Evolutionary conservation across 2,797 vertebrate species (phyloP), one percentile per base, ranked within the genome.

Genomic region (Sebastes baramenuke): DNA sequence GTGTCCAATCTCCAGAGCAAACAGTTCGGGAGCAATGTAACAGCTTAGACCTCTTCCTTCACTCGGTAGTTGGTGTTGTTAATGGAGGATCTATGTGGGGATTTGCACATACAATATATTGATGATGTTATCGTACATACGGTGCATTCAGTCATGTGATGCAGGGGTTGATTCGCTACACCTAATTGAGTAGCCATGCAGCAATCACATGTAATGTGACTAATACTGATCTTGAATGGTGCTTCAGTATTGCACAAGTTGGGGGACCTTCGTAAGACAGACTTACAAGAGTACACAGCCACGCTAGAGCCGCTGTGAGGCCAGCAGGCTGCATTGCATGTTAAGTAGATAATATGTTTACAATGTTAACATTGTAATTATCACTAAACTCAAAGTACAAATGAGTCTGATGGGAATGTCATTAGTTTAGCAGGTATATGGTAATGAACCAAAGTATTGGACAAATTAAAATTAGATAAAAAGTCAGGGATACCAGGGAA

Each of bases 1-100:
- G 42, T 79, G 80, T 91, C 81, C 84, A 91, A 86, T 91, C 88
- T 87, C 79, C 67, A 54, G 82, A 82, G 84, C 52, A 84, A 92
- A 93, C 85, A 83, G 67, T 75, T 87, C 70, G 80, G 67, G 79
- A 80, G 79, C 77, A 89, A 77, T 79, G 80, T 72, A 75, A 75
- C 81, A 84, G 74, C 79, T 88, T 73, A 72, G 52, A 82, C 52
- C 42, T 75, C 67, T 78, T 75, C 25, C 60, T 80, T 83, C 55
- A 82, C 34, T 79, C 42, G 42, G 58, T 70, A 56, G 72, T 71
- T 72, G 25, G 24, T 25, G 58, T 38, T 71, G 59, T 67, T 77
- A 83, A 82, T 55, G 54, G 58, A 76, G 49, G 67, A 75, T 49
- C 46, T 60, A 34, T 22, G 70, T 22, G 36, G 22, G 65, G 25